phyloP scores from a whole-genome alignment of 2,113 vertebrate genomes.

The Tichodroma muraria region DNA sequence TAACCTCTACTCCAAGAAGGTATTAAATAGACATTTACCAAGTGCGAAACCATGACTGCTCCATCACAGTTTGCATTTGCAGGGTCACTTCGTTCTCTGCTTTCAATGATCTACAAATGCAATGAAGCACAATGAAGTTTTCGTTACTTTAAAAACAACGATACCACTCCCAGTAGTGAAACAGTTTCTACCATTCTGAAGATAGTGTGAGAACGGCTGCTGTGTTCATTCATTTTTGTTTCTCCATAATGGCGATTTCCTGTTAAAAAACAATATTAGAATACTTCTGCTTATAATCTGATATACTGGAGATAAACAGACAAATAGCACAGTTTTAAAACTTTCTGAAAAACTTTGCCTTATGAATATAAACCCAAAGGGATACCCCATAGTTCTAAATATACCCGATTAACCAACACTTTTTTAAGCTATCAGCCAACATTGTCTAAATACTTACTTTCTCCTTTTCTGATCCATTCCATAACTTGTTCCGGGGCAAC shows the following conservation, averaged over 20 bases:
- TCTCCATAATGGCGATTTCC: constrained; percentile 92
- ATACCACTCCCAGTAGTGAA: neutral
- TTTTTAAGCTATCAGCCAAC: neutral
- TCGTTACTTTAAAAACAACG: neutral
- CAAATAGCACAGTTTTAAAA: neutral
- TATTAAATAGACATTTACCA: constrained; percentile 70
- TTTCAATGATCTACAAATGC: constrained; percentile 86
- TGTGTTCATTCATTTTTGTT: constrained; percentile 95
- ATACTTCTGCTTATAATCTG: neutral
- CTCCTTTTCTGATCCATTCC: constrained; percentile 89
- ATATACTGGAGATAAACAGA: neutral
- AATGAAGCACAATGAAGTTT: neutral
- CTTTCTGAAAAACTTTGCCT: neutral
- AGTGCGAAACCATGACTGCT: constrained; percentile 91
- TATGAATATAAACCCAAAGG: neutral
- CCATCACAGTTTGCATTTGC: constrained; percentile 79
- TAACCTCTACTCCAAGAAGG: neutral
- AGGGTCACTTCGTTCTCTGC: constrained; percentile 82
- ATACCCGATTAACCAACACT: neutral
- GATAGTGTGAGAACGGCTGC: constrained; percentile 95
- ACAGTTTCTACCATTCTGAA: constrained; percentile 87
- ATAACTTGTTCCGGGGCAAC: constrained; percentile 82
- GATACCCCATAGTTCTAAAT: neutral
- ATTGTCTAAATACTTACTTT: constrained; percentile 77
- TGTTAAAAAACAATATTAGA: constrained; percentile 46